Evolutionary conservation across 1,140 invertebrate genomes (phyloP).

Genomic region (Bombus affinis): DNA sequence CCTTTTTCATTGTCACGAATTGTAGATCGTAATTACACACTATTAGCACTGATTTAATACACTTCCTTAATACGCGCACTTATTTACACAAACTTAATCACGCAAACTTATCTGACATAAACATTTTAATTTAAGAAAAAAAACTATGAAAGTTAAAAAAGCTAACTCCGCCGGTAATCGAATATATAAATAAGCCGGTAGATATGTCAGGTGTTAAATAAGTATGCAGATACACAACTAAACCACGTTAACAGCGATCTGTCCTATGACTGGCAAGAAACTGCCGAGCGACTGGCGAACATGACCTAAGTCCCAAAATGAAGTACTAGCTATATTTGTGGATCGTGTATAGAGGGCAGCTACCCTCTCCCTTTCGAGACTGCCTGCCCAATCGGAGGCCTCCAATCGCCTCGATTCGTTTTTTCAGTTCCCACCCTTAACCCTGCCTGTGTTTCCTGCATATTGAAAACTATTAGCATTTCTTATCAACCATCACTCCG

Average conservation of each 20-base stretch:
- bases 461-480: no score
- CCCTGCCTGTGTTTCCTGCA: neutral
- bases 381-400: conserved; percentile 31
- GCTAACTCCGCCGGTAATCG: no score
- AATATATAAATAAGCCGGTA: no score
- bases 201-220: no score
- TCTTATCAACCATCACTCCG: neutral
- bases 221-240: no score
- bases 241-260: no score
- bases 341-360: conserved; percentile 53
- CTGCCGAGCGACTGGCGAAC: conserved; percentile 47
- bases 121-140: rapidly evolving
- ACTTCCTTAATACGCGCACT: no score
- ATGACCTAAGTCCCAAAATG: conserved; percentile 41
- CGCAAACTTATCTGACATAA: rapidly evolving
- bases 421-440: conserved; percentile 16
- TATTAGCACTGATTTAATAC: no score
- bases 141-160: no score
- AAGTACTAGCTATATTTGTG: conserved; percentile 53
- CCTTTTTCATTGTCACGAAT: neutral
- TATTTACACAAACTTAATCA: rapidly evolving
- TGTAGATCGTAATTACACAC: rapidly evolving
- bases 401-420: neutral
- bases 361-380: conserved; percentile 53
- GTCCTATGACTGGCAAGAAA: no score